These are phyloP conservation scores for Gnathonemus longibarbis DNA, from an alignment of 2,113 vertebrate species.

Conservation along the genomic window DNA sequence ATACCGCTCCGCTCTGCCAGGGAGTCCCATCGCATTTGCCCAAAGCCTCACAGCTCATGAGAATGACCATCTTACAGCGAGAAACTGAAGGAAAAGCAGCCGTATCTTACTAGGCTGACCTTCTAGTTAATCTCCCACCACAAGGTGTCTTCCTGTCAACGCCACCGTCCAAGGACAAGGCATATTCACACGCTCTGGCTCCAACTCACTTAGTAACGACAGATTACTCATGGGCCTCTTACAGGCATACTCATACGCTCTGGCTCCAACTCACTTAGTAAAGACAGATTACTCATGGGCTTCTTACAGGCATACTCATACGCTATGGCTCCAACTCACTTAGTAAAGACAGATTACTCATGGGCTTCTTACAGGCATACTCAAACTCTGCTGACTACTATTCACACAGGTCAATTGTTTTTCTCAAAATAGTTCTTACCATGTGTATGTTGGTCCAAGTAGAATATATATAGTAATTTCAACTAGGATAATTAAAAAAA, in stretches of 20 bases:
- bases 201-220: constrained; percentile 48
- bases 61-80: background rate
- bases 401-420: constrained; percentile 41
- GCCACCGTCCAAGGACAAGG: constrained; percentile 30
- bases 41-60: constrained; percentile 28
- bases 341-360: background rate
- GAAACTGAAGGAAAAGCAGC: background rate
- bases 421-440: constrained; percentile 28
- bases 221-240: constrained; percentile 30
- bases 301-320: constrained; percentile 48
- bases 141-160: constrained; percentile 23
- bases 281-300: no score
- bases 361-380: constrained; percentile 3
- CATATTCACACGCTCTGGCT: constrained; percentile 58
- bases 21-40: constrained; percentile 31
- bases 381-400: constrained; percentile 42
- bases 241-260: background rate
- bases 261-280: no score
- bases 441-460: constrained; percentile 6
- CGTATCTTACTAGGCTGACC: constrained; percentile 16
- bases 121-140: constrained; percentile 22
- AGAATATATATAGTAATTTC: constrained; percentile 17
- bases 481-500: constrained; percentile 40
- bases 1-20: constrained; percentile 30
- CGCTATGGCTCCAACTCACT: constrained; percentile 54